A percentile compares a stretch with the other conserved stretches of the same genome.
phyloP scores from a whole-genome alignment of 2,888 invertebrate species.

The Tetramorium bicarinatum region DNA sequence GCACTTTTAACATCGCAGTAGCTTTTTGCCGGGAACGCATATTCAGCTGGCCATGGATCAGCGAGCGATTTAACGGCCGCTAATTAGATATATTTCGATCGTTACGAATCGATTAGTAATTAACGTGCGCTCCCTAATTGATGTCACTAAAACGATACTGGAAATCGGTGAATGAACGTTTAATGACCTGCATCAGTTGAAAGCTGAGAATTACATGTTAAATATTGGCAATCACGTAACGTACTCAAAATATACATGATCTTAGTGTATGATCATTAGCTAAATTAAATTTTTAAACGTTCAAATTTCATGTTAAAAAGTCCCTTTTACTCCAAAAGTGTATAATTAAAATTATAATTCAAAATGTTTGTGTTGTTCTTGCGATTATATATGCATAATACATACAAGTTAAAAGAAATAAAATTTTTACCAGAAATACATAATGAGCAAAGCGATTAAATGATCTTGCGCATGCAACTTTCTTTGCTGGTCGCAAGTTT shows the following conservation, averaged over 20 bases:
- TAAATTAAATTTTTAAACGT: not conserved
- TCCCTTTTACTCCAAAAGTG: not conserved
- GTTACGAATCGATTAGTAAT: conserved; percentile 54
- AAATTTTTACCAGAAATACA: not conserved
- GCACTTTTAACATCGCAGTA: conserved; percentile 54
- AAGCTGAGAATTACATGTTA: conserved; percentile 22
- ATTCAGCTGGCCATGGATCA: conserved; percentile 39
- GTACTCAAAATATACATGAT: not conserved
- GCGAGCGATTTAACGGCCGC: conserved; percentile 49
- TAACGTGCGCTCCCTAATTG: conserved; percentile 51
- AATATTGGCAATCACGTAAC: not conserved
- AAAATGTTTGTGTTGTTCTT: not conserved
- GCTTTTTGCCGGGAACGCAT: conserved; percentile 48
- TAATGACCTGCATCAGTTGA: conserved; percentile 39
- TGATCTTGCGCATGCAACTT: not conserved
- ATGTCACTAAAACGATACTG: conserved; percentile 44
- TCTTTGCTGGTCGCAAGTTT: not conserved
- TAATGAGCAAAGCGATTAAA: conserved; percentile 3
- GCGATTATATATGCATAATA: not conserved
- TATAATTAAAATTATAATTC: not conserved
- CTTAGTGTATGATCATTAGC: not conserved
- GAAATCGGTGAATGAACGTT: conserved; percentile 41
- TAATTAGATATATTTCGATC: conserved; percentile 57
- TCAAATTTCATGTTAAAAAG: not conserved
- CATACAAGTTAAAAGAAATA: not conserved